Evolutionary conservation across 92 coral and sea anemone species (phyloP).

Genomic region (Epizoanthus scotinus): DNA sequence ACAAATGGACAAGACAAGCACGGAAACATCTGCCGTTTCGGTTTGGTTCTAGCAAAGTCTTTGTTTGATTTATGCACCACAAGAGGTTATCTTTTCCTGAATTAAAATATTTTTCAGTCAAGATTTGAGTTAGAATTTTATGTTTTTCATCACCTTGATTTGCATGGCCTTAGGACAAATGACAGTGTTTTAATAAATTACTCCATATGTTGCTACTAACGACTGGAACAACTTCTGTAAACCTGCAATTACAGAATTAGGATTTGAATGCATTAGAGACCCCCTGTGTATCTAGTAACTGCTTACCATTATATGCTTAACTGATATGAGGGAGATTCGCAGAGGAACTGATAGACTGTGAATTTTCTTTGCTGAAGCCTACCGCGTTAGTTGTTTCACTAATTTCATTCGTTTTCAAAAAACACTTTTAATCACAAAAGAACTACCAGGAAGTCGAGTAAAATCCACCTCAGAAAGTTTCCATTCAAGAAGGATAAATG

Average conservation of each 20-base stretch:
- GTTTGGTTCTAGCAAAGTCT: not conserved
- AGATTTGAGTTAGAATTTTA: not conserved
- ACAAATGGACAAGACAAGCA: not conserved
- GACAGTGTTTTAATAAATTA: slow-evolving; percentile 27
- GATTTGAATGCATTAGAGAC: not conserved
- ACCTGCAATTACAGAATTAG: slow-evolving; percentile 10
- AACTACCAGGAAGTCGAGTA: too few species aligned
- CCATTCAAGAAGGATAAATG: too few species aligned
- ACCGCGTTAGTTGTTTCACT: not conserved
- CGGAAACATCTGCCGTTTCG: slow-evolving; percentile 1
- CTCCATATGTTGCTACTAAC: not conserved
- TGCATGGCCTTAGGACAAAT: not conserved
- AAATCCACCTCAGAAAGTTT: too few species aligned
- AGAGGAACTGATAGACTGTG: not conserved
- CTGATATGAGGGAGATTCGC: not conserved
- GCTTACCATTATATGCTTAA: not conserved
- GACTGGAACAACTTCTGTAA: not conserved
- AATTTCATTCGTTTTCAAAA: not conserved
- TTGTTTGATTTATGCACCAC: not conserved
- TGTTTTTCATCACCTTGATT: slow-evolving; percentile 1
- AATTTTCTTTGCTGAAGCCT: not conserved
- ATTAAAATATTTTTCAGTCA: not conserved
- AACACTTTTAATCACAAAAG: not conserved
- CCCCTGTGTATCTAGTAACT: not conserved
- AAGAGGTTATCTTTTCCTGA: slow-evolving; percentile 3